These are phyloP conservation scores for Heliopora coerulea DNA, from an alignment of 92 coral and sea anemone species.

Conservation along the genomic window DNA sequence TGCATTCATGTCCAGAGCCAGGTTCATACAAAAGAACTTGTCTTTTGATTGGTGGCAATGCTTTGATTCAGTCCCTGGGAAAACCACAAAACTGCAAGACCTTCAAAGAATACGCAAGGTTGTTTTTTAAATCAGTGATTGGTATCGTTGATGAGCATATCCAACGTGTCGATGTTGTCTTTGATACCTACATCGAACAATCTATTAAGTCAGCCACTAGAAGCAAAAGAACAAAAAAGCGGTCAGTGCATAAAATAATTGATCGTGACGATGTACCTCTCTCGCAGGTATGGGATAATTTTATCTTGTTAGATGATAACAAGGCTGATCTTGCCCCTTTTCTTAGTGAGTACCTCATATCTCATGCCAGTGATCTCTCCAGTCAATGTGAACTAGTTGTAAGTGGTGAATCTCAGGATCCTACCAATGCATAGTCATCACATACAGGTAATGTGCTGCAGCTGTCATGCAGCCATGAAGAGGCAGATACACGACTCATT, in stretches of 20 bases:
- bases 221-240: constrained; percentile 11
- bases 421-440: constrained; percentile 23
- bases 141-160: constrained; percentile 15
- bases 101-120: constrained; percentile 25
- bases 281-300: constrained; percentile 37
- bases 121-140: constrained; percentile 13
- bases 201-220: constrained; percentile 36
- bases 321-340: constrained; percentile 38
- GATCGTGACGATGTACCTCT: constrained; percentile 32
- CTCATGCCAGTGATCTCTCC: constrained; percentile 17
- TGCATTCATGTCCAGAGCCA: not conserved
- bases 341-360: constrained; percentile 14
- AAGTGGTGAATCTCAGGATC: constrained; percentile 15
- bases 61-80: constrained; percentile 29
- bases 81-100: constrained; percentile 35
- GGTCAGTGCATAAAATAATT: constrained; percentile 26
- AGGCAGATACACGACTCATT: constrained; percentile 35
- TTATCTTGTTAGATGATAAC: constrained; percentile 22
- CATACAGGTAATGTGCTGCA: constrained; percentile 2
- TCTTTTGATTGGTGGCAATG: constrained; percentile 23
- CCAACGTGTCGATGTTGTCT: constrained; percentile 30
- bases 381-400: constrained; percentile 26
- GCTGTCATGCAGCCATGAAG: constrained; percentile 22
- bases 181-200: constrained; percentile 23
- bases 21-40: constrained; percentile 11